Base-by-base conservation (phyloP, 2,888 invertebrate genomes). In the Dilophus febrilis region DNA sequence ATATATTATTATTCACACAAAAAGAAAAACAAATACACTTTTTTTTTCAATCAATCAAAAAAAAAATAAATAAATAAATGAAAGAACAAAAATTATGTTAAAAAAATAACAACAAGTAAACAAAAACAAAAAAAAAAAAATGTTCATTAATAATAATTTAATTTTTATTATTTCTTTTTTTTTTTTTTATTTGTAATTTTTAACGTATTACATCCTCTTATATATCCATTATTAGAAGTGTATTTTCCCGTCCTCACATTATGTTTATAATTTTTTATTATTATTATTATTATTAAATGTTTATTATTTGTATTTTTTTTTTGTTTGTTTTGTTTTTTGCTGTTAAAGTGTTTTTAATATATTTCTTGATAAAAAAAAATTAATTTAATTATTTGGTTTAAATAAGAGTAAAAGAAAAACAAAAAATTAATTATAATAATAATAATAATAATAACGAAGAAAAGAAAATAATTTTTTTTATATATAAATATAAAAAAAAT, bases 11-110 rank as follows among this genome's bases (percentile, higher is more conserved):
- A 35, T 36, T 39, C 19, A 27, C 13, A 28, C 11, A 11, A 26
- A 16, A 36, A 40, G 43, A n/a, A 4, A 28, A 38, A 38, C 11
- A 33, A 34, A 31, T 12, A 16, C 28, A 38, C 3, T n/a, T n/a
- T n/a, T n/a, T n/a, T n/a, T n/a, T n/a, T n/a, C n/a, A 13, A 13
- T 16, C 17, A 6, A n/a, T 5, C 31, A 17, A 38, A 13, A 41
- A 48, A 46, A 49, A 49, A 42, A 46, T 44, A 49, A 48, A 39
- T 16, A 29, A 17, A 39, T 11, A 10, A 34, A 35, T 26, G 31
- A 18, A 35, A 19, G 29, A 11, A 14, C 18, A 30, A 14, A 34
- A 12, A 34, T 11, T 17, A 22, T 27, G 11, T 29, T 30, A 13
- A 30, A 19, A 19, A 39, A 29, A 39, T n/a, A 29, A 32, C 14